A percentile compares a stretch with the other conserved stretches of the same genome.
These are phyloP conservation scores for Enhydra lutris DNA, from an alignment of 2,113 vertebrate genomes.

Conservation along the genomic window DNA sequence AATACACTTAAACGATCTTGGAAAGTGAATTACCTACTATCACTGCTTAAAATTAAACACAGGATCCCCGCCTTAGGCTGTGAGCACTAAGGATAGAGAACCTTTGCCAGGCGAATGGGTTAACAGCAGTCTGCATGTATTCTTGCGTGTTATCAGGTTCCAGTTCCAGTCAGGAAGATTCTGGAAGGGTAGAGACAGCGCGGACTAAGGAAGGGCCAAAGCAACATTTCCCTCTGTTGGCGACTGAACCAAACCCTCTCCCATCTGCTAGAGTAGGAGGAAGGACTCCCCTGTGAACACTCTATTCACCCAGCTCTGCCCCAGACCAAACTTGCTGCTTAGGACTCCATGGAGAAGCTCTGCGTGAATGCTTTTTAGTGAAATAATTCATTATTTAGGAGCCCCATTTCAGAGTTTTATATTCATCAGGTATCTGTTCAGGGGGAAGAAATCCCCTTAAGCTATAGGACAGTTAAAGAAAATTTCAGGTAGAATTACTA, in stretches of 20 bases:
- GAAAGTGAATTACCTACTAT: neutral
- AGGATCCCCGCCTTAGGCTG: neutral
- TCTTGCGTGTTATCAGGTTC: neutral
- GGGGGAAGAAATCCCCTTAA: neutral
- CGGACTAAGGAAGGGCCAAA: neutral
- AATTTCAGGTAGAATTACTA: neutral
- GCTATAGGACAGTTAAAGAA: neutral
- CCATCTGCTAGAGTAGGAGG: neutral
- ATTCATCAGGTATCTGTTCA: neutral
- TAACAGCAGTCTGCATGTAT: neutral
- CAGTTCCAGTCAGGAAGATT: neutral
- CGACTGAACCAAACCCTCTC: neutral
- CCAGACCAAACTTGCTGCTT: neutral
- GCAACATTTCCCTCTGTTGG: neutral
- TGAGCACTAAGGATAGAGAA: neutral
- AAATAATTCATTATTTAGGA: neutral
- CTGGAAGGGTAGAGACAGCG: neutral
- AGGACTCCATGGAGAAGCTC: neutral
- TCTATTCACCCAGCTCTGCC: neutral
- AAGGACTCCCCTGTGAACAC: neutral
- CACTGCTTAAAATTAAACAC: neutral
- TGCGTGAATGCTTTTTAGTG: neutral
- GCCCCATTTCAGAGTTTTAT: neutral
- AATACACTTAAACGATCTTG: neutral
- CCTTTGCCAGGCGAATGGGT: neutral